These are phyloP conservation scores for pig (Sus scrofa) DNA, from an alignment of 2,113 vertebrate genomes.

Conservation along the genomic window T2T-Sscrofa CM000819.6:33829001-33829500, in stretches of 20 bases:
- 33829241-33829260: background rate
- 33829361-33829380: background rate
- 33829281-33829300: background rate
- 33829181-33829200: background rate
- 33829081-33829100: background rate
- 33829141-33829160: background rate
- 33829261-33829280: background rate
- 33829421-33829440: background rate
- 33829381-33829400: background rate
- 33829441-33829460: background rate
- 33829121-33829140: background rate
- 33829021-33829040: background rate
- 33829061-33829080: background rate
- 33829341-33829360: background rate
- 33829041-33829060: background rate
- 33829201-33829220: background rate
- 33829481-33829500: background rate
- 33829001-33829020: background rate
- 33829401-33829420: background rate
- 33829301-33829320: background rate
- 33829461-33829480: background rate
- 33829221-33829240: background rate
- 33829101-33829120: background rate
- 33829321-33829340: background rate
- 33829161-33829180: background rate